Conservation (phyloP, 2,888 invertebrate genomes). For the Chouioia cunea region DNA sequence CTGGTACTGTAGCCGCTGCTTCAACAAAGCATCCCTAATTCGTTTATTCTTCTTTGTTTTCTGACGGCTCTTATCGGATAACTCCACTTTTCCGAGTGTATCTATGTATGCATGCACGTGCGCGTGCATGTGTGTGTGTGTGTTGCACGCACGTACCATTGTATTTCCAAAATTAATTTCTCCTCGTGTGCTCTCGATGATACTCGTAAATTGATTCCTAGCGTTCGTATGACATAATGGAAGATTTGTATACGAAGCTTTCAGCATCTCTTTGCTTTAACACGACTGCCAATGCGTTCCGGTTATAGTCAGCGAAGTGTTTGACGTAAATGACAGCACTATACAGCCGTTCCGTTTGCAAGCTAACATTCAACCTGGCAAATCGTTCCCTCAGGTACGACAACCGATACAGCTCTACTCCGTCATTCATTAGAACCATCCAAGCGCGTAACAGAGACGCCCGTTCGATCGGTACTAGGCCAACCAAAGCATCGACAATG, state of each 20-base stretch:
- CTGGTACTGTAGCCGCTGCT: constrained; percentile 3
- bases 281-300: no score
- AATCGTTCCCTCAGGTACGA: background rate
- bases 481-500: constrained; percentile 39
- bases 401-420: background rate
- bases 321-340: no score
- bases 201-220: no score
- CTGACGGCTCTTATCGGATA: background rate
- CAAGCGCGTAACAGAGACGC: constrained; percentile 44
- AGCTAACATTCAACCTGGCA: no score
- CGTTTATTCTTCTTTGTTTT: constrained; percentile 26
- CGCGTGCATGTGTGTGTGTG: background rate
- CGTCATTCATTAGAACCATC: constrained; percentile 43
- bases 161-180: background rate
- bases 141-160: background rate
- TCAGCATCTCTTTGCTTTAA: no score
- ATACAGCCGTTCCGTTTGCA: no score
- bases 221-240: no score
- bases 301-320: no score
- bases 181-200: background rate
- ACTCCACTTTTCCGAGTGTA: background rate
- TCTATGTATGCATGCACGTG: background rate
- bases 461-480: background rate
- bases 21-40: constrained; percentile 22
- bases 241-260: no score